A percentile compares a stretch with the other conserved stretches of the same genome.
phyloP scores from a whole-genome alignment of 2,797 vertebrate genomes.

The Hoplostethus atlanticus region DNA sequence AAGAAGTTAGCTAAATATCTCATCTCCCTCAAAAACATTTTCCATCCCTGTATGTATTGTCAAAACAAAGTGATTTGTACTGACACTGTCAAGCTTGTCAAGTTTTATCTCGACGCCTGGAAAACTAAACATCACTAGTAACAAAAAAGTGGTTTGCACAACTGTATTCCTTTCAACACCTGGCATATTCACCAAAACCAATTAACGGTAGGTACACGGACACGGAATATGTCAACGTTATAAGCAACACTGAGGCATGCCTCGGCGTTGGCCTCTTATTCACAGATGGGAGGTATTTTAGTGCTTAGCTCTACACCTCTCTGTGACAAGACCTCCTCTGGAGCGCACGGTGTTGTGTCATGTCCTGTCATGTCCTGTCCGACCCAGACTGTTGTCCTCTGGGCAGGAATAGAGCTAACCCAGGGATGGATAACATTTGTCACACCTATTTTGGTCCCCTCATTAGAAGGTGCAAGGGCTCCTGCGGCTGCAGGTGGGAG shows the following conservation, averaged over 20 bases:
- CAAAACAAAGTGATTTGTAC: constrained; percentile 40
- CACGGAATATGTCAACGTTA: no score
- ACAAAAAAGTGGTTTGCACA: neutral
- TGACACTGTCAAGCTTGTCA: constrained; percentile 37
- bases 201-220: no score
- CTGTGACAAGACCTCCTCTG: constrained; percentile 67
- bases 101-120: constrained; percentile 36
- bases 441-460: constrained; percentile 79
- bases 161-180: constrained; percentile 1
- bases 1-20: constrained; percentile 31
- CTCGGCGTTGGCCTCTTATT: constrained; percentile 39
- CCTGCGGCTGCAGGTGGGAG: constrained; percentile 49
- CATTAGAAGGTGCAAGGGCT: constrained; percentile 81
- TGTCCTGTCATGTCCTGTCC: constrained; percentile 64
- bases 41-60: neutral
- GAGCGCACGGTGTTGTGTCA: constrained; percentile 66
- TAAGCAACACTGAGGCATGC: no score
- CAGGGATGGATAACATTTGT: constrained; percentile 73
- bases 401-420: constrained; percentile 57
- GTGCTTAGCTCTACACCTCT: constrained; percentile 50
- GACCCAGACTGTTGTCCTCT: constrained; percentile 57
- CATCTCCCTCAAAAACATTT: constrained; percentile 17
- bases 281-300: constrained; percentile 56
- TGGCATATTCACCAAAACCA: neutral
- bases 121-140: constrained; percentile 21